Base-by-base conservation (phyloP, 2,888 invertebrate species). In the Drosophila mimetica region DNA sequence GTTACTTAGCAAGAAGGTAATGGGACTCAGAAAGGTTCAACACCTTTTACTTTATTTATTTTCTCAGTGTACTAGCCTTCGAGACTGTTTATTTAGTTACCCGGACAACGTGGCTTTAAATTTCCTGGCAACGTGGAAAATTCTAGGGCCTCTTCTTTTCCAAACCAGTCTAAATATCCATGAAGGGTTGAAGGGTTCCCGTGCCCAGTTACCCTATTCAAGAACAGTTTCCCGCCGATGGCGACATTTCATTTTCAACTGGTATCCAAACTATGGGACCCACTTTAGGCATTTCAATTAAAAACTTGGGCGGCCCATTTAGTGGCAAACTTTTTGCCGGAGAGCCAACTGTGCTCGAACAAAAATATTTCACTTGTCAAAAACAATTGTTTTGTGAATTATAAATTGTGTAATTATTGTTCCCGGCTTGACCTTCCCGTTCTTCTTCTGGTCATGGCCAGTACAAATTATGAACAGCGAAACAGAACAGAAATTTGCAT, bases 371-470 rank as follows among this genome's bases (percentile, higher is more conserved):
- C 76, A 63, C 44, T 71, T 81, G 81, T 81, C 81, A 85, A 66
- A 86, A 85, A 85, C 81, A 81, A 81, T 81, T 81, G 87, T 85
- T 81, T 74, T 85, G 71, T 64, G 71, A 71, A 79, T 77, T 66
- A 85, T 72, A 74, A 81, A 81, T 86, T 86, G 87, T 82, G 73
- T 76, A 86, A 81, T 85, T 85, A 76, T 72, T 66, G 73, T 66
- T 64, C 64, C 66, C 18, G 70, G 70, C 58, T 57, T 85, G 81
- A 86, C 81, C 87, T 81, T 81, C 70, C 63, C n/a, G n/a, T n/a
- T n/a, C 7, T 28, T 11, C 6, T 34, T 11, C 44, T 66, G 64
- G 47, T 47, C 63, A 41, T 47, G 59, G 41, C 52, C 39, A 44
- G 41, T 64, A 28, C 46, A 69, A 79, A 76, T 64, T 73, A 76